A percentile compares a stretch with the other conserved stretches of the same genome.
These are phyloP conservation scores for Hippocampus mohnikei DNA, from an alignment of 2,113 vertebrate species.

Conservation along the genomic window DNA sequence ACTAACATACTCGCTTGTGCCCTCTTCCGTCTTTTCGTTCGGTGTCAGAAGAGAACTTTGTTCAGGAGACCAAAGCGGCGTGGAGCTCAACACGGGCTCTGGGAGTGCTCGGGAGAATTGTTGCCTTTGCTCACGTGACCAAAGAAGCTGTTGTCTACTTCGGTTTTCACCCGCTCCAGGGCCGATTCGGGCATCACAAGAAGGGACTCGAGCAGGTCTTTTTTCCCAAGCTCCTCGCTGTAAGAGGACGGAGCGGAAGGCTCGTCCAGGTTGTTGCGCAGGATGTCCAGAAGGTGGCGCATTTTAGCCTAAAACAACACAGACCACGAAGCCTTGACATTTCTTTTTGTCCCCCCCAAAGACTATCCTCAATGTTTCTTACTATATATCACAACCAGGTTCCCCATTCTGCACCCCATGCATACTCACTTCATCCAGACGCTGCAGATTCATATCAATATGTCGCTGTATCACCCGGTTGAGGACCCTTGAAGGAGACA, in stretches of 20 bases:
- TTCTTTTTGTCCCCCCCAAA: not conserved
- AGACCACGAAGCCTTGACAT: not conserved
- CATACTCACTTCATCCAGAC: conserved; percentile 64
- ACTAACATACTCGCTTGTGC: not conserved
- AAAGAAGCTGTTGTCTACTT: conserved; percentile 29
- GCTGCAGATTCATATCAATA: conserved; percentile 70
- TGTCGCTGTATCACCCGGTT: conserved; percentile 67
- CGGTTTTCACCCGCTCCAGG: conserved; percentile 18
- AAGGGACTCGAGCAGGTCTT: conserved; percentile 24
- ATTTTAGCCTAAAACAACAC: conserved; percentile 71
- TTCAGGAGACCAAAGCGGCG: conserved; percentile 21
- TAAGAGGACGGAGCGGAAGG: conserved; percentile 31
- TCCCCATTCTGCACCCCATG: not conserved
- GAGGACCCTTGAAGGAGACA: conserved; percentile 58
- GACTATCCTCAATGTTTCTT: not conserved
- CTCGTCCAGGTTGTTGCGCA: conserved; percentile 66
- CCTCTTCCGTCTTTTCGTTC: conserved; percentile 25
- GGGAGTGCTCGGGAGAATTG: conserved; percentile 8
- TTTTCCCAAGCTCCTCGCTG: conserved; percentile 24
- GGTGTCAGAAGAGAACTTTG: conserved; percentile 14
- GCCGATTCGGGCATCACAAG: conserved; percentile 26
- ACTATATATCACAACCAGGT: not conserved
- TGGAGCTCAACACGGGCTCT: conserved; percentile 22
- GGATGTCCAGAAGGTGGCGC: conserved; percentile 72
- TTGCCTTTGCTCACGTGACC: conserved; percentile 21